phyloP scores from a whole-genome alignment of 2,888 invertebrate species.

The Pristionchus japonicus region DNA sequence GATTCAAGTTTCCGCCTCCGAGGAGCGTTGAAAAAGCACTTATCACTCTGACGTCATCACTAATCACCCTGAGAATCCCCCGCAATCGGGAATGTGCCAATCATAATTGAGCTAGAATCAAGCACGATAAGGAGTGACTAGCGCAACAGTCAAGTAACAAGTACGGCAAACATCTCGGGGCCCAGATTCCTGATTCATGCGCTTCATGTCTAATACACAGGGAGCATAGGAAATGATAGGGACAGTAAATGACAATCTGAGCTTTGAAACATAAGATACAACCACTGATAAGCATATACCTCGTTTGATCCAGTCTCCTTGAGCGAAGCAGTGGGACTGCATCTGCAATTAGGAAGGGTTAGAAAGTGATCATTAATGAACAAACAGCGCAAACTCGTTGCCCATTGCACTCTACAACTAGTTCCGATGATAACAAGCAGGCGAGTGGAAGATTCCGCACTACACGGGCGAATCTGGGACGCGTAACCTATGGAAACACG shows the following conservation, averaged over 20 bases:
- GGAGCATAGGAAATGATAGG: no score
- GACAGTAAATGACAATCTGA: no score
- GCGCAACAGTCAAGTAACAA: not conserved
- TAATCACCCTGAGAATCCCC: not conserved
- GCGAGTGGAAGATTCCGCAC: not conserved
- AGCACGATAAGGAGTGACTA: not conserved
- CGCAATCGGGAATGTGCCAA: not conserved
- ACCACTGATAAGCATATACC: not conserved
- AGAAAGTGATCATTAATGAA: not conserved
- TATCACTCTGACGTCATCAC: not conserved
- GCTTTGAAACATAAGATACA: no score
- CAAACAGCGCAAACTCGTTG: not conserved
- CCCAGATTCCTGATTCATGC: no score
- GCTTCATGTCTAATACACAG: no score
- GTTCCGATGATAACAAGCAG: not conserved
- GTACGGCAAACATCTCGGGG: no score
- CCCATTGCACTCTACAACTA: not conserved
- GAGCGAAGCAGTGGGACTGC: slow-evolving; percentile 1
- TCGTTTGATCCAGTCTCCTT: not conserved
- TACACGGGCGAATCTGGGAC: not conserved
- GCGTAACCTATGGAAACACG: slow-evolving; percentile 9
- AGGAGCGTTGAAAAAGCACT: not conserved
- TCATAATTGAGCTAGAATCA: not conserved
- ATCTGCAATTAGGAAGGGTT: not conserved
- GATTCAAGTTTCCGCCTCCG: not conserved